Conservation (phyloP, 2,888 invertebrate species). For the Stratiomys singularior region DNA sequence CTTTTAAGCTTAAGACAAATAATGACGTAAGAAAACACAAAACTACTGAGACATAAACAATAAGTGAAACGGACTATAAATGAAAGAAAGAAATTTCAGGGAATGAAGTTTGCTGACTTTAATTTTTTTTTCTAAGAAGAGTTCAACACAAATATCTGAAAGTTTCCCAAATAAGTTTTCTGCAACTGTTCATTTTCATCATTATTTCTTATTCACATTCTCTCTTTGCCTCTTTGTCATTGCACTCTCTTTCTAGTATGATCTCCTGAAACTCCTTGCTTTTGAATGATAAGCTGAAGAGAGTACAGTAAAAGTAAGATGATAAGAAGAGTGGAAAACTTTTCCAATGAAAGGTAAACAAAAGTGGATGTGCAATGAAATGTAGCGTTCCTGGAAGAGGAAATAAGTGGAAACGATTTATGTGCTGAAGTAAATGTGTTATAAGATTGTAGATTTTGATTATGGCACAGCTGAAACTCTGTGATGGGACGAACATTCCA, state of each 20-base stretch:
- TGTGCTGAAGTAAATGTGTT: not conserved
- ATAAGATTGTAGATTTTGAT: not conserved
- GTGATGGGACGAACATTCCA: not conserved
- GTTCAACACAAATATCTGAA: not conserved
- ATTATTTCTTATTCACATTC: no score
- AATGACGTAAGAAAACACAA: no score
- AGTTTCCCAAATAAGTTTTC: not conserved
- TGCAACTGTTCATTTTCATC: no score
- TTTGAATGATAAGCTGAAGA: no score
- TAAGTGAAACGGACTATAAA: no score
- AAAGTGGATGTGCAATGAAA: conserved; percentile 32
- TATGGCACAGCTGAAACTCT: not conserved
- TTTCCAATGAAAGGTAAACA: conserved; percentile 34
- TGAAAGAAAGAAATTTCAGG: no score
- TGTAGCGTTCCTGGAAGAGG: not conserved
- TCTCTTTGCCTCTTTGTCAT: no score
- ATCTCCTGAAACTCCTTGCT: no score
- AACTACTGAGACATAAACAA: no score
- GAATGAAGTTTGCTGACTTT: not conserved
- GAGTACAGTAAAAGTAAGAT: no score
- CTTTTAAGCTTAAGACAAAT: no score
- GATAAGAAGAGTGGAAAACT: conserved; percentile 1
- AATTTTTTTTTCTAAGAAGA: not conserved
- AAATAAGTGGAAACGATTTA: not conserved
- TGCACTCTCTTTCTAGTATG: no score